phyloP scores from a whole-genome alignment of 2,888 invertebrate species.

The Peribatodes rhomboidaria region DNA sequence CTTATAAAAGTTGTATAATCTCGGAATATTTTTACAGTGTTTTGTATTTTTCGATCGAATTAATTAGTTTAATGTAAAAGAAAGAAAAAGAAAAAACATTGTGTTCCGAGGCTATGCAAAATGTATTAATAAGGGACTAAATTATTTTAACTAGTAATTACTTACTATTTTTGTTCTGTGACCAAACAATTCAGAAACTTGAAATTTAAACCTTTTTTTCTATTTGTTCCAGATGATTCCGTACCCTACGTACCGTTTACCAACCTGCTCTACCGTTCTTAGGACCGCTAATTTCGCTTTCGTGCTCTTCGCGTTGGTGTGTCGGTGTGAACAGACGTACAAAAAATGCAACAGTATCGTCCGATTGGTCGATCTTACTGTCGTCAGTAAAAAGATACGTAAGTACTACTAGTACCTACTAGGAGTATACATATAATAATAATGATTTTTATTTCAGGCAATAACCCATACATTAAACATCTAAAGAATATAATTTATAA shows the following conservation, averaged over 20 bases:
- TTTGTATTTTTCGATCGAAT: too few relatives aligned
- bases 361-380: slow-evolving; percentile 48
- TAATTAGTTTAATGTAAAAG: too few relatives aligned
- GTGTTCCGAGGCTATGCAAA: too few relatives aligned
- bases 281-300: slow-evolving; percentile 45
- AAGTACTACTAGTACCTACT: slow-evolving; percentile 32
- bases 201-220: not conserved
- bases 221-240: slow-evolving; percentile 10
- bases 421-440: too few relatives aligned
- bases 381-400: slow-evolving; percentile 50
- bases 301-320: slow-evolving; percentile 42
- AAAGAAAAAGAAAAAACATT: too few relatives aligned
- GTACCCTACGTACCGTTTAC: slow-evolving; percentile 23
- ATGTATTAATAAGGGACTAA: too few relatives aligned
- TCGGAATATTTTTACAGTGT: too few relatives aligned
- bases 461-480: too few relatives aligned
- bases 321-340: slow-evolving; percentile 52
- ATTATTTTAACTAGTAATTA: too few relatives aligned
- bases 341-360: slow-evolving; percentile 47
- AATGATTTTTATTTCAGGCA: too few relatives aligned
- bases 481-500: too few relatives aligned
- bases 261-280: slow-evolving; percentile 39
- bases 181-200: not conserved
- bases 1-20: too few relatives aligned
- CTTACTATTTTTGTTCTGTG: not conserved